phyloP scores from a whole-genome alignment of 1,140 invertebrate species.

The Micrasema minimum region DNA sequence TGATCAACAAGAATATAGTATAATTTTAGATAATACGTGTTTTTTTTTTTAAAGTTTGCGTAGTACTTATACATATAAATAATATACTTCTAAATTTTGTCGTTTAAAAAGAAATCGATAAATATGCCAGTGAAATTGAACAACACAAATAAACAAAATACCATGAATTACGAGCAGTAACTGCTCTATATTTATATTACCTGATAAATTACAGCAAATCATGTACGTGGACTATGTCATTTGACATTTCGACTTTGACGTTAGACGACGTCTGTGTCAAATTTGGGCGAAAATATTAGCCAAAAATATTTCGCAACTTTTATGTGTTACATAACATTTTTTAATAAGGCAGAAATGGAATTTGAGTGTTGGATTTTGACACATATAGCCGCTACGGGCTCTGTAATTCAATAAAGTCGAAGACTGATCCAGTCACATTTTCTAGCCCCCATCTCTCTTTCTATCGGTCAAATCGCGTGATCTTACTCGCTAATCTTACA shows the following conservation, averaged over 20 bases:
- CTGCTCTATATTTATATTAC: too few species aligned
- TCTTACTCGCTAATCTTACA: neutral
- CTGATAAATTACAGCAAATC: neutral
- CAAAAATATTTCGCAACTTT: conserved; percentile 7
- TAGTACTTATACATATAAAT: too few species aligned
- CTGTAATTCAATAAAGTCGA: neutral
- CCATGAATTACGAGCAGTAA: too few species aligned
- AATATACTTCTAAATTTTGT: too few species aligned
- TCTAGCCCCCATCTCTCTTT: neutral
- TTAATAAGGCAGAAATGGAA: neutral
- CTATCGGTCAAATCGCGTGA: conserved; percentile 2
- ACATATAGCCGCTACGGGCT: neutral
- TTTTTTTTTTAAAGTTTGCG: too few species aligned
- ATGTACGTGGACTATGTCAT: conserved; percentile 14
- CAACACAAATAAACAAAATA: too few species aligned
- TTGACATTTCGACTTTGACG: conserved; percentile 34
- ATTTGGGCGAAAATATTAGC: conserved; percentile 14
- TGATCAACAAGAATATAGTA: too few species aligned
- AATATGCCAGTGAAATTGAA: too few species aligned
- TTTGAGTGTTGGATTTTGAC: neutral
- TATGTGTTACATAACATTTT: conserved; percentile 32
- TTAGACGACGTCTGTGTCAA: conserved; percentile 37
- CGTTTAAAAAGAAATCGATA: too few species aligned
- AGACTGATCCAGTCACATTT: neutral
- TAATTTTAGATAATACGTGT: too few species aligned